Evolutionary conservation across 2,113 vertebrate species (phyloP), one percentile per base, ranked within the genome.

Genomic region (Microtus pennsylvanicus): DNA sequence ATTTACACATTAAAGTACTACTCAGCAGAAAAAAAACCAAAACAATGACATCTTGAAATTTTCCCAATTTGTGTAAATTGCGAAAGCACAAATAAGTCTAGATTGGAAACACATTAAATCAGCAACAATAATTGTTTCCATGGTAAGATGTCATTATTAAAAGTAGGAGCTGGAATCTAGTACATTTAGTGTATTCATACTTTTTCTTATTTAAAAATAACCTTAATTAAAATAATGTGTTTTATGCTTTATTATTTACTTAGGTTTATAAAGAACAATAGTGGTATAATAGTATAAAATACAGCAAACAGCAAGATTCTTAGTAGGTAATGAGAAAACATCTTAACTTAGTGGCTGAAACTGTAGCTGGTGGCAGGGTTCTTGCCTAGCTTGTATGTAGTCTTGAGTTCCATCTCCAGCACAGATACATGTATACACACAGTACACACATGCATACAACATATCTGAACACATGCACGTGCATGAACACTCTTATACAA

Each of bases 171-270:
- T 91, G 19, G 50, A 67, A 10, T 26, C 22, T 58, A 82, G 50
- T 14, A 35, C 10, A 69, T 47, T 72, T 78, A 83, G 0, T 1
- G 85, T 65, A 38, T 76, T 35, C 9, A 52, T 35, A n/a, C 38
- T 74, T 10, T 81, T 89, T 74, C 47, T 82, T 72, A 2, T 58
- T 74, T 74, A 89, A 74, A 88, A 58, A 74, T 42, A 89, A 50
- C 47, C 38, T 89, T 74, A 38, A 42, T 91, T 83, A 92, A 96
- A 89, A 55, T 76, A 76, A 67, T 78, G 7, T 55, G 45, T 42
- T 81, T 17, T 67, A 74, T 42, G 45, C 8, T 91, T 83, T 58
- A 10, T 74, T 28, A 67, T 30, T 88, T 85, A 21, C 2, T 74
- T 47, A 47, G 9, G 13, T 38, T 2, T 65, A 35, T 38, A 38